Evolutionary conservation across 2,797 vertebrate species (phyloP).

Genomic region (Epinephelus coioides): DNA sequence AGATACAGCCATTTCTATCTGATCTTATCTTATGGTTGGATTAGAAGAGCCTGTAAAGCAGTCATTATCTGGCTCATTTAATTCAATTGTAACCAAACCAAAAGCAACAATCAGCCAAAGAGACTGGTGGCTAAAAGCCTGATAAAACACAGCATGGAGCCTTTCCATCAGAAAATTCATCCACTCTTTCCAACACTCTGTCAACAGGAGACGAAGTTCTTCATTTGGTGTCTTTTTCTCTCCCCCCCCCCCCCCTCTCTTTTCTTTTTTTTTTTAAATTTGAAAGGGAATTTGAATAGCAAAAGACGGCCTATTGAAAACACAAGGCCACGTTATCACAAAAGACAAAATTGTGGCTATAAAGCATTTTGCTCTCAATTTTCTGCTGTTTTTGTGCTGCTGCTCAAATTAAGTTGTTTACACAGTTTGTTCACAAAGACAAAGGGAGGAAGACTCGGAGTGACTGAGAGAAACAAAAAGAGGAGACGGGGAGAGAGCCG

Average conservation of each 20-base stretch:
- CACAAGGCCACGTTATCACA: slow-evolving; percentile 76
- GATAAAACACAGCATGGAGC: slow-evolving; percentile 71
- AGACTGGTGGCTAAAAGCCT: slow-evolving; percentile 72
- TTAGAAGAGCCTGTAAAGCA: slow-evolving; percentile 54
- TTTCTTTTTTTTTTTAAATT: slow-evolving; percentile 35
- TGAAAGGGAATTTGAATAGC: slow-evolving; percentile 73
- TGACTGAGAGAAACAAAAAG: slow-evolving; percentile 70
- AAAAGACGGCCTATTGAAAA: slow-evolving; percentile 72
- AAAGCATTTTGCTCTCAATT: slow-evolving; percentile 75
- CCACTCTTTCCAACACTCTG: slow-evolving; percentile 66
- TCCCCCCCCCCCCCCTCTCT: background rate
- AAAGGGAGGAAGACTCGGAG: slow-evolving; percentile 64
- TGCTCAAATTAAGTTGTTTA: slow-evolving; percentile 83
- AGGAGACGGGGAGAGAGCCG: slow-evolving; percentile 43
- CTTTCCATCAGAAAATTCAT: slow-evolving; percentile 68
- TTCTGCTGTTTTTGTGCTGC: slow-evolving; percentile 65
- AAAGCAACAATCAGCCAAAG: slow-evolving; percentile 69
- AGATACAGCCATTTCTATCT: slow-evolving; percentile 10
- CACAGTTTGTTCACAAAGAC: slow-evolving; percentile 77
- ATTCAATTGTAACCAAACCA: slow-evolving; percentile 74
- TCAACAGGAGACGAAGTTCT: slow-evolving; percentile 69
- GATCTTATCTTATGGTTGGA: slow-evolving; percentile 37
- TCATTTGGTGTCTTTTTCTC: slow-evolving; percentile 61
- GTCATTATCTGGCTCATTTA: slow-evolving; percentile 72
- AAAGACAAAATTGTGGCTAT: slow-evolving; percentile 74